Evolutionary conservation across 2,888 invertebrate species (phyloP).

Genomic region (Nezara viridula): DNA sequence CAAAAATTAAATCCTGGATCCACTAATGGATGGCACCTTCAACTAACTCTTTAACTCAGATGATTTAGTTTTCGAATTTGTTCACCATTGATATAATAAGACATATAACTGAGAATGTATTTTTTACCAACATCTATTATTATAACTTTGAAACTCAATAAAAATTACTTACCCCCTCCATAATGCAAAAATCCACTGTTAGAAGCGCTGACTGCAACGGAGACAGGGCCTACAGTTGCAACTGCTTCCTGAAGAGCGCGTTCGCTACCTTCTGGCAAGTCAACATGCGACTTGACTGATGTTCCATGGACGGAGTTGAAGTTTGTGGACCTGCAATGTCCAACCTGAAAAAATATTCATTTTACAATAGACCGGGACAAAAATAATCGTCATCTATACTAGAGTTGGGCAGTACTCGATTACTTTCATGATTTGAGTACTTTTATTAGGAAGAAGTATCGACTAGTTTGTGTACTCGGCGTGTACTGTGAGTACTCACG

Average conservation of each 20-base stretch:
- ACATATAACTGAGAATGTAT: no score
- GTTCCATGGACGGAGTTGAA: constrained; percentile 82
- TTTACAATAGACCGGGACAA: neutral
- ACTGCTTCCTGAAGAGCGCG: constrained; percentile 79
- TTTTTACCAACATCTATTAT: no score
- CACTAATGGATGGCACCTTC: no score
- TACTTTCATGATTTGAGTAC: no score
- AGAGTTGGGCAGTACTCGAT: no score
- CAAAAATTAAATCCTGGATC: no score
- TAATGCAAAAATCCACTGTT: constrained; percentile 89
- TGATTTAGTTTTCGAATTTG: no score
- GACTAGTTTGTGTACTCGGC: no score
- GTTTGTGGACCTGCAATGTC: constrained; percentile 69
- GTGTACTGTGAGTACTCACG: no score
- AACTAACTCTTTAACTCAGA: no score
- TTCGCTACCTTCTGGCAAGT: constrained; percentile 82
- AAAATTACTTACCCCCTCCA: constrained; percentile 69
- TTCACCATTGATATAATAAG: no score
- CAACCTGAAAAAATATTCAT: neutral
- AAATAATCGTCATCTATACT: neutral
- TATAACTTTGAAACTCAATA: neutral
- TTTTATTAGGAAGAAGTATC: no score
- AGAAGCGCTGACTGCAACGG: constrained; percentile 92
- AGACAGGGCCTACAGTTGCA: constrained; percentile 87
- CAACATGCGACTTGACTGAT: constrained; percentile 84